phyloP scores from a whole-genome alignment of 2,888 invertebrate genomes.

The Omphaloscelis lunosa region DNA sequence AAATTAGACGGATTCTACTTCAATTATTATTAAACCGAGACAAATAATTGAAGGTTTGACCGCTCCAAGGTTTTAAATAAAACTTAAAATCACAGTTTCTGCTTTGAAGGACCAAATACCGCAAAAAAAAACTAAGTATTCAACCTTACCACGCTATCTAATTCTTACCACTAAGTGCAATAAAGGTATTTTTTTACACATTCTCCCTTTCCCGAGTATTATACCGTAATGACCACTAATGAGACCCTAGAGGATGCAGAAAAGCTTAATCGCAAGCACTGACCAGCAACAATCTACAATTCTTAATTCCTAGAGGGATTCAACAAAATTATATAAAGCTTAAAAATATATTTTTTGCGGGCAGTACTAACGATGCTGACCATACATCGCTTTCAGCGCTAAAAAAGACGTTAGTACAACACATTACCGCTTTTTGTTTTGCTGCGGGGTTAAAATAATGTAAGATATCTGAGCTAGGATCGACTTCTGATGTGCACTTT shows the following conservation, averaged over 20 bases:
- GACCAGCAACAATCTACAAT: constrained; percentile 38
- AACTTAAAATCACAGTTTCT: neutral
- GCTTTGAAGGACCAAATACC: neutral
- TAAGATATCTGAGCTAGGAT: constrained; percentile 14
- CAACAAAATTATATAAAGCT: constrained; percentile 53
- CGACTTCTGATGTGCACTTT: constrained; percentile 2
- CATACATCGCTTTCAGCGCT: constrained; percentile 52
- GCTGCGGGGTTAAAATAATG: constrained; percentile 22
- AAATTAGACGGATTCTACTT: neutral
- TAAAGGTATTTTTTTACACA: neutral
- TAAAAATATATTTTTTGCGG: constrained; percentile 58
- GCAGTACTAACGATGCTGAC: constrained; percentile 63
- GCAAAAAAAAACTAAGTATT: neutral
- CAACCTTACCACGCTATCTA: too few species aligned
- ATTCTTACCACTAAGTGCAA: neutral
- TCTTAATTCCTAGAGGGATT: constrained; percentile 36
- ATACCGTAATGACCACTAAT: constrained; percentile 46
- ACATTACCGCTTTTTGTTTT: constrained; percentile 56
- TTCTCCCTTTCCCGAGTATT: neutral
- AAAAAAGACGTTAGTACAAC: constrained; percentile 66
- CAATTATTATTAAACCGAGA: too few species aligned
- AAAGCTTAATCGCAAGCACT: constrained; percentile 33
- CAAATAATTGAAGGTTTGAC: neutral
- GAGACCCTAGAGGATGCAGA: constrained; percentile 23
- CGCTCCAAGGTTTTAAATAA: too few species aligned